A percentile compares a stretch with the other conserved stretches of the same genome.
Evolutionary conservation across 2,113 vertebrate species (phyloP).

Genomic region (Podarcis muralis): DNA sequence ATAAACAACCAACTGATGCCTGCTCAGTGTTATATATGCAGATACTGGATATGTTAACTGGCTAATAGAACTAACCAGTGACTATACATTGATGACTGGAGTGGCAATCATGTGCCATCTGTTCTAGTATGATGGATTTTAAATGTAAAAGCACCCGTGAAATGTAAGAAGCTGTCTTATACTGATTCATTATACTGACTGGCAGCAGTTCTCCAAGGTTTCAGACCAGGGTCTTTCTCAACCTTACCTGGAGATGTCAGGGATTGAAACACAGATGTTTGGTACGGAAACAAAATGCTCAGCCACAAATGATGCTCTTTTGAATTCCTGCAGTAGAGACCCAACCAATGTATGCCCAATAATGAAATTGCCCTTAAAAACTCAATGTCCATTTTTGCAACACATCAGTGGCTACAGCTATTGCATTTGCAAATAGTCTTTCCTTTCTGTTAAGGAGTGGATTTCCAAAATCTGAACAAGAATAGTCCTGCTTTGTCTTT

Average conservation of each 20-base stretch:
- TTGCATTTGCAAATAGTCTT: background rate
- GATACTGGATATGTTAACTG: background rate
- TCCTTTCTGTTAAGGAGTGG: constrained; percentile 16
- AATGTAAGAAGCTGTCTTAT: background rate
- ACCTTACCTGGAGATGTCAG: background rate
- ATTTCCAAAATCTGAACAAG: constrained; percentile 21
- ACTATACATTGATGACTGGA: background rate
- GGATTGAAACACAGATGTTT: background rate
- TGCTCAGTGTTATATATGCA: too few species aligned
- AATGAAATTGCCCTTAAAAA: background rate
- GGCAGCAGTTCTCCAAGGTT: background rate
- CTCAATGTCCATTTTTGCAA: constrained; percentile 18
- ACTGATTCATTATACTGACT: background rate
- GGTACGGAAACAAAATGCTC: background rate
- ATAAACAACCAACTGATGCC: too few species aligned
- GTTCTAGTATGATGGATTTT: background rate
- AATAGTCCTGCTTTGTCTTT: constrained; percentile 19
- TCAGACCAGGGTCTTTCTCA: background rate
- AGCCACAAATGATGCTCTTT: background rate
- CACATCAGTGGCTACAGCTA: background rate
- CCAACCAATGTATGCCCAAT: background rate
- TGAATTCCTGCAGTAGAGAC: background rate
- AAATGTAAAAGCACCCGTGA: background rate
- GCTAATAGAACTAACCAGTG: background rate
- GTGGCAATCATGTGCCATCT: background rate